Evolutionary conservation across 2,888 invertebrate species (phyloP).

Genomic region (Deilephila elpenor): DNA sequence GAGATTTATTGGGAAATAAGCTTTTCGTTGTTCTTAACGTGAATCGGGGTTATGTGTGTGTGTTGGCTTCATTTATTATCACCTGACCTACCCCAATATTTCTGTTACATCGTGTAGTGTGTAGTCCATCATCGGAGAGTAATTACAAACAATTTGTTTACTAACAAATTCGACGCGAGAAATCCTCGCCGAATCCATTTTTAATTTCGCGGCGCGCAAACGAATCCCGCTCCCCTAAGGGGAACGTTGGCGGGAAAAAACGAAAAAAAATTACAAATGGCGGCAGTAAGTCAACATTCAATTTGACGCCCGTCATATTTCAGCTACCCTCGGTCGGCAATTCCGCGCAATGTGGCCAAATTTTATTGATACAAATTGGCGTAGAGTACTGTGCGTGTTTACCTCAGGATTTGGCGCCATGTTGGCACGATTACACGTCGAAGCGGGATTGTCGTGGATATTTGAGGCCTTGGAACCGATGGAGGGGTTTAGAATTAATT

Average conservation of each 20-base stretch:
- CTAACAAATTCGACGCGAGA: background rate
- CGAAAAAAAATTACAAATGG: slow-evolving; percentile 12
- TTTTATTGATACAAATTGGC: slow-evolving; percentile 30
- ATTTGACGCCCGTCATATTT: slow-evolving; percentile 45
- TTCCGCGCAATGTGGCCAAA: slow-evolving; percentile 18
- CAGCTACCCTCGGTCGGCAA: slow-evolving; percentile 35
- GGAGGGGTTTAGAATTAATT: too few relatives aligned
- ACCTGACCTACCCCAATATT: too few relatives aligned
- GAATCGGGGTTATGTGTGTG: too few relatives aligned
- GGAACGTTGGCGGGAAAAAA: background rate
- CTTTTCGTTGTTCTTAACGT: too few relatives aligned
- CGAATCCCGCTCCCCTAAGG: slow-evolving; percentile 1
- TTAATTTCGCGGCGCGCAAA: slow-evolving; percentile 2
- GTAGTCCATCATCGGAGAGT: too few relatives aligned
- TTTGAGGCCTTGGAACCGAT: background rate
- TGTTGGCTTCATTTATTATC: too few relatives aligned
- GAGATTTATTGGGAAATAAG: too few relatives aligned
- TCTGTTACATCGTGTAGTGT: too few relatives aligned
- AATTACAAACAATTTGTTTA: background rate
- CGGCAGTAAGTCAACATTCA: slow-evolving; percentile 45
- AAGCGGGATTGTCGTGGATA: background rate
- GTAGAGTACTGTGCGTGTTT: slow-evolving; percentile 4
- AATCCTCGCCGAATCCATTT: background rate
- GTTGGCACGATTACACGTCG: background rate
- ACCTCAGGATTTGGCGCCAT: slow-evolving; percentile 16